Percentiles rank a stretch among this genome's conserved stretches.
phyloP scores from a whole-genome alignment of 2,888 invertebrate genomes.

The Cetonia aurata region DNA sequence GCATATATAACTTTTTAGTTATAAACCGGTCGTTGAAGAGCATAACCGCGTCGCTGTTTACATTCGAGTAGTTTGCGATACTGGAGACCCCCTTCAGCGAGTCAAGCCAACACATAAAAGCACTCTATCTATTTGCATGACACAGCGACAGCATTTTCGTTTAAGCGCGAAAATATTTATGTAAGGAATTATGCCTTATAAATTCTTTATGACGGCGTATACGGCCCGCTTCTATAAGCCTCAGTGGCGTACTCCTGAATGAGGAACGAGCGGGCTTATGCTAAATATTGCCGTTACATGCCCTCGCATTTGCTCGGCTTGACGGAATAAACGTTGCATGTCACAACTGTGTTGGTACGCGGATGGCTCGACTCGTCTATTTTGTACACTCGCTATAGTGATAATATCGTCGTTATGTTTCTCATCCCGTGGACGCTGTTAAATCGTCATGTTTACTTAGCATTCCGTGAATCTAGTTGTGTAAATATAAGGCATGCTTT shows the following conservation, averaged over 20 bases:
- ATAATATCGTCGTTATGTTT: too few species aligned
- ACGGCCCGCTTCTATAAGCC: neutral
- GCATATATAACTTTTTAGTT: conserved; percentile 19
- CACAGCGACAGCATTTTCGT: conserved; percentile 32
- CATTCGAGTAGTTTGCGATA: conserved; percentile 10
- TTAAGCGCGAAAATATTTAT: conserved; percentile 44
- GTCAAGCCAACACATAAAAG: conserved; percentile 39
- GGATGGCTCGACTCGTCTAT: too few species aligned
- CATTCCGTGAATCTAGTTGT: too few species aligned
- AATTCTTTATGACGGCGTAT: conserved; percentile 19
- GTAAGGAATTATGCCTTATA: conserved; percentile 35
- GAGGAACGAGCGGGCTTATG: too few species aligned
- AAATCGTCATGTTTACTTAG: too few species aligned
- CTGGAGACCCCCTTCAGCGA: neutral
- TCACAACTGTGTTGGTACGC: too few species aligned
- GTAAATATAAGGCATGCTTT: too few species aligned
- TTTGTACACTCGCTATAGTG: too few species aligned
- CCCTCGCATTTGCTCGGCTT: too few species aligned
- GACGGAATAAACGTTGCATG: too few species aligned
- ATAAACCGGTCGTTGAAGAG: neutral
- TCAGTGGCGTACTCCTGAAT: neutral
- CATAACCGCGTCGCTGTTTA: conserved; percentile 9
- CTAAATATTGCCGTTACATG: too few species aligned
- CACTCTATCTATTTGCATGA: conserved; percentile 44
- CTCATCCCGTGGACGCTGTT: too few species aligned